Conservation (phyloP, 2,113 vertebrate genomes). For the Etheostoma cragini region DNA sequence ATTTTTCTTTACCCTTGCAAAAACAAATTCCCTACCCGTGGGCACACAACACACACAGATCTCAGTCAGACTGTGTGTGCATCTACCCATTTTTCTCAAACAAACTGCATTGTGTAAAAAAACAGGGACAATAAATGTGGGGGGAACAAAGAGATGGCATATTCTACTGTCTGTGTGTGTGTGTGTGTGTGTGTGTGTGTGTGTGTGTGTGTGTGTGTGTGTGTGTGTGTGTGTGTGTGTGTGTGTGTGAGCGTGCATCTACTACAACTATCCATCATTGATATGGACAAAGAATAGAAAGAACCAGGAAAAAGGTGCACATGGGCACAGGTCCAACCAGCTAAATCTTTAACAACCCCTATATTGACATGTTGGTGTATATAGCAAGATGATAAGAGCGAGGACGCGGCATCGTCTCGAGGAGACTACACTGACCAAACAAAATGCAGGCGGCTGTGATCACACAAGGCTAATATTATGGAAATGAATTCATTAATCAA, state of each 20-base stretch:
- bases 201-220: slow-evolving; percentile 21
- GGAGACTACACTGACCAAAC: slow-evolving; percentile 31
- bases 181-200: slow-evolving; percentile 23
- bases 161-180: slow-evolving; percentile 57
- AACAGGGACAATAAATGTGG: slow-evolving; percentile 73
- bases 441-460: slow-evolving; percentile 47
- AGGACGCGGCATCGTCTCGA: slow-evolving; percentile 2
- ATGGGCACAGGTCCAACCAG: slow-evolving; percentile 8
- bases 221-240: slow-evolving; percentile 23
- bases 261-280: slow-evolving; percentile 72
- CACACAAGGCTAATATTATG: slow-evolving; percentile 79
- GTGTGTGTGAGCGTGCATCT: slow-evolving; percentile 45
- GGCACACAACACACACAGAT: slow-evolving; percentile 38
- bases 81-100: slow-evolving; percentile 63
- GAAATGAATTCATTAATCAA: slow-evolving; percentile 84
- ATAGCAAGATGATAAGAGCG: background rate
- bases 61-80: slow-evolving; percentile 26
- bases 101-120: slow-evolving; percentile 74
- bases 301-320: slow-evolving; percentile 34
- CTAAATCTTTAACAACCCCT: slow-evolving; percentile 11
- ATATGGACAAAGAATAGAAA: slow-evolving; percentile 68
- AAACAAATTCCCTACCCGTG: slow-evolving; percentile 51
- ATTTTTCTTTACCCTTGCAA: slow-evolving; percentile 3
- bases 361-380: slow-evolving; percentile 9
- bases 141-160: slow-evolving; percentile 76